Evolutionary conservation across 2,797 vertebrate genomes (phyloP).

Genomic region (Sphaeramia orbicularis): DNA sequence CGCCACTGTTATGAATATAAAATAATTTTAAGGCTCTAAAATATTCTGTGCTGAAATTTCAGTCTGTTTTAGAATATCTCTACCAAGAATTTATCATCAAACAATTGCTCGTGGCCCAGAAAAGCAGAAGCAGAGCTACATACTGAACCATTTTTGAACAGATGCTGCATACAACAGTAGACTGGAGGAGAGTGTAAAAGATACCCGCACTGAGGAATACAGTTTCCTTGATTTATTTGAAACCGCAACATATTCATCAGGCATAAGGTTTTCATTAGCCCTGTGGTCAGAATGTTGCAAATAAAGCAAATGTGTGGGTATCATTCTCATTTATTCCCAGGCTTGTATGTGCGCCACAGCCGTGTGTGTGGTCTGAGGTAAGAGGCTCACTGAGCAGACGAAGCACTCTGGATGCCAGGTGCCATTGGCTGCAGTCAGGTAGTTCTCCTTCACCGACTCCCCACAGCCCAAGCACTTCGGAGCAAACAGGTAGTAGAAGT

Average conservation of each 20-base stretch:
- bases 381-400: slow-evolving; percentile 89
- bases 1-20: no score
- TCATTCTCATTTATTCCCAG: slow-evolving; percentile 63
- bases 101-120: slow-evolving; percentile 20
- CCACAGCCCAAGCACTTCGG: slow-evolving; percentile 92
- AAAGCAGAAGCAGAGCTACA: slow-evolving; percentile 44
- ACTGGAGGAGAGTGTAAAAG: slow-evolving; percentile 55
- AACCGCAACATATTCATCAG: slow-evolving; percentile 64
- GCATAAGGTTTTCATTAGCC: slow-evolving; percentile 74
- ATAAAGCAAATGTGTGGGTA: slow-evolving; percentile 74
- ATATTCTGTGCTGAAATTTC: slow-evolving; percentile 5
- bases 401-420: slow-evolving; percentile 95
- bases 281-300: slow-evolving; percentile 70
- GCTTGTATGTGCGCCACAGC: slow-evolving; percentile 49
- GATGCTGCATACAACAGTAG: slow-evolving; percentile 55
- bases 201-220: slow-evolving; percentile 63
- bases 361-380: slow-evolving; percentile 74
- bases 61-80: slow-evolving; percentile 16
- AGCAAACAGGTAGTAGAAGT: slow-evolving; percentile 92
- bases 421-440: slow-evolving; percentile 90
- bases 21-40: slow-evolving; percentile 9
- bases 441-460: slow-evolving; percentile 86
- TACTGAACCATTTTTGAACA: slow-evolving; percentile 50
- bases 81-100: slow-evolving; percentile 18
- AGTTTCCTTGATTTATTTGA: slow-evolving; percentile 73